Evolutionary conservation across 2,888 invertebrate species (phyloP), one percentile per base, ranked within the genome.

Genomic region (Endomychus coccineus): DNA sequence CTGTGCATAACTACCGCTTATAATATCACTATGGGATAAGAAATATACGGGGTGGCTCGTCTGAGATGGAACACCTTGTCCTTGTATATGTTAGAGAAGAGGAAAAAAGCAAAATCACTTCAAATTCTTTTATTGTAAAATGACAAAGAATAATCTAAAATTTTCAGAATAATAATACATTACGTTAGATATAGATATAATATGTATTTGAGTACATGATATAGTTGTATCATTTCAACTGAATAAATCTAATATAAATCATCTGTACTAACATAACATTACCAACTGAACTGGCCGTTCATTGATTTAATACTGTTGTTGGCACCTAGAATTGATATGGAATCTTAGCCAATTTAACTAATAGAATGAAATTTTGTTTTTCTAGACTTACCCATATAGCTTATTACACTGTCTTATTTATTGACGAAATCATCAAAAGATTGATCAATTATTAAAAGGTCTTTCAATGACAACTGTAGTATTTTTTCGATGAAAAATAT

Each of bases 121-220:
- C 34, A 38, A 28, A 39, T 13, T 25, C 27, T 75, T 77, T 77
- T 76, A 76, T 75, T 77, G 75, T 73, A 76, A 76, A 77, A 75
- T 75, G 75, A 76, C 76, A 76, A 76, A 76, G 75, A 75, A 75
- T 75, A 76, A 73, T 75, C 75, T 76, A 77, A 74, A 75, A 72
- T 72, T 73, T 70, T 61, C 59, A 58, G 58, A 62, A 63, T 62
- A 52, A 59, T 54, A 52, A 55, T 58, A 58, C 55, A 54, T 56
- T 51, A 60, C 54, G 57, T 59, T 58, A 59, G 62, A 63, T 63
- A 64, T 63, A 63, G 57, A 58, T 60, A 60, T 59, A 59, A 58
- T 63, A 62, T 61, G 56, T 62, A 59, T 62, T 59, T 56, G 59
- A 63, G 59, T 63, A 62, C 59, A 61, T 62, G 61, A 61, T 58